Evolutionary conservation across 2,888 invertebrate species (phyloP).

Genomic region (Xylota sylvarum): DNA sequence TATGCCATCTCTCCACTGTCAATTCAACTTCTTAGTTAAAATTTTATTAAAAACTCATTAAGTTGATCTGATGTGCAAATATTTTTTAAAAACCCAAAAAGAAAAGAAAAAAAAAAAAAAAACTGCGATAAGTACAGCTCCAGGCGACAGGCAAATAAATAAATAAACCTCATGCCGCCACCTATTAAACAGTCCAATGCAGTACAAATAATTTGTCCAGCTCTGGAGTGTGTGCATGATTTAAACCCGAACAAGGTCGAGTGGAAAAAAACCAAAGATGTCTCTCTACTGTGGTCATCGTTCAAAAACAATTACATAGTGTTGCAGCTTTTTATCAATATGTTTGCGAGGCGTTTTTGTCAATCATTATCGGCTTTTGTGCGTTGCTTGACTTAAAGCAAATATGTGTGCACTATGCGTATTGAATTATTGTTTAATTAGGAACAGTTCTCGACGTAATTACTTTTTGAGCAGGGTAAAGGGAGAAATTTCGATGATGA

Average conservation of each 20-base stretch:
- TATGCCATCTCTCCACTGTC: too few species aligned
- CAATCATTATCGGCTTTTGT: conserved; percentile 29
- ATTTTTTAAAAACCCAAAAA: conserved; percentile 5
- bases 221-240: conserved; percentile 27
- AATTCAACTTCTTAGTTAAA: not conserved
- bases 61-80: conserved; percentile 25
- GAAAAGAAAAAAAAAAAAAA: not conserved
- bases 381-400: conserved; percentile 12
- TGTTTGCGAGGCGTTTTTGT: conserved; percentile 29
- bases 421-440: conserved; percentile 33
- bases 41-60: conserved; percentile 33
- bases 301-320: conserved; percentile 69
- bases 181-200: conserved; percentile 15
- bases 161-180: conserved; percentile 20
- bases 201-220: conserved; percentile 24
- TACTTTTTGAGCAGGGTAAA: conserved; percentile 36
- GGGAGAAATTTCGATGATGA: not conserved
- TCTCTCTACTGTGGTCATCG: conserved; percentile 35
- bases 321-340: conserved; percentile 71
- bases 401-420: conserved; percentile 26
- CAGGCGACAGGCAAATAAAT: not conserved
- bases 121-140: conserved; percentile 19
- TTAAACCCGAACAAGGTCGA: conserved; percentile 52
- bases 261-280: conserved; percentile 68
- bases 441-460: conserved; percentile 25